phyloP scores from a whole-genome alignment of 2,113 vertebrate genomes.

The Ptychochromis oligacanthus region DNA sequence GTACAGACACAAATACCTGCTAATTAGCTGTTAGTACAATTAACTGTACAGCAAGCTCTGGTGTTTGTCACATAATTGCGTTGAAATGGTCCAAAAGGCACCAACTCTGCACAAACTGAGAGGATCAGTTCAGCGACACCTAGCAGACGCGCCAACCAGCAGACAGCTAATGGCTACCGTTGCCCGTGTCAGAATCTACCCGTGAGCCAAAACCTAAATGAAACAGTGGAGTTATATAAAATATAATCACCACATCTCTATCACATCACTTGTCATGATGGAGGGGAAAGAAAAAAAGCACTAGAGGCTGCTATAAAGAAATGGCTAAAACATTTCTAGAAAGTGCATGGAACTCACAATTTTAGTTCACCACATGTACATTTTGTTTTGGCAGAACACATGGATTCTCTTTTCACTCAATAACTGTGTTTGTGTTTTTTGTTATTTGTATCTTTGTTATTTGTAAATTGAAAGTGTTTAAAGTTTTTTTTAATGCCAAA shows the following conservation, averaged over 20 bases:
- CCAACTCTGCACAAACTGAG: background rate
- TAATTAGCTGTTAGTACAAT: background rate
- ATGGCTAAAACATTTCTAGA: background rate
- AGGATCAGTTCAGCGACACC: background rate
- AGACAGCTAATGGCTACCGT: background rate
- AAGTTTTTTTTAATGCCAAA: background rate
- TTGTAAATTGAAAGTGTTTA: background rate
- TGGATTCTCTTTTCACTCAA: background rate
- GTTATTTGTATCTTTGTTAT: background rate
- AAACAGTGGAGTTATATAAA: background rate
- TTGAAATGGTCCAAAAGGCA: background rate
- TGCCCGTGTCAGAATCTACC: no score
- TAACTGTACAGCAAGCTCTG: background rate
- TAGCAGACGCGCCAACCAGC: background rate
- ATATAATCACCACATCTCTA: background rate
- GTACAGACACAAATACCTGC: background rate
- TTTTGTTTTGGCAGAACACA: background rate
- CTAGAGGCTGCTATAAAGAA: background rate
- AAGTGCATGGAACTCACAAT: background rate
- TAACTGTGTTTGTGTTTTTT: background rate
- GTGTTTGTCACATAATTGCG: background rate
- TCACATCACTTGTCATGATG: background rate
- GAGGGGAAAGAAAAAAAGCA: background rate
- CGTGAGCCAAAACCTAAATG: background rate
- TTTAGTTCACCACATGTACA: background rate